Evolutionary conservation across 2,888 invertebrate genomes (phyloP), one percentile per base, ranked within the genome.

Genomic region (Phaonia tiefii): DNA sequence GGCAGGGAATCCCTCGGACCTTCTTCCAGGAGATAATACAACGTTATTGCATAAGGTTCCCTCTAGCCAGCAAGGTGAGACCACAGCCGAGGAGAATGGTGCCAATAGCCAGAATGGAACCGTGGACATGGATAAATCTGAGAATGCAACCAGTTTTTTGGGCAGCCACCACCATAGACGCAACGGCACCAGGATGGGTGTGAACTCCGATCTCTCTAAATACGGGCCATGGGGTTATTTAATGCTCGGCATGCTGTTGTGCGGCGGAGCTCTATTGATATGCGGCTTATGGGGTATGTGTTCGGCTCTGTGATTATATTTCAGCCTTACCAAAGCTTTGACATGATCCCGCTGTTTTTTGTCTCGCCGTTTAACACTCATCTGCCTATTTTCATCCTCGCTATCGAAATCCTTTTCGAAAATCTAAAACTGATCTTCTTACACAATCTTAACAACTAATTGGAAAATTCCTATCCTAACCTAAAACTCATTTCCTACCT

Each of bases 171-270:
- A 87, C 72, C 86, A 86, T 13, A 85, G 88, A 1, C 88, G 89
- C 66, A 90, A 89, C 75, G 87, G 88, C 10, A 89, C 90, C 20
- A 86, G 88, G n/a, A 75, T 87, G n/a, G 90, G 91, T 1, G 86
- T 92, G 13, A 91, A 92, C 11, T 93, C 93, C 8, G 94, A 94
- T 56, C 89, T 95, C 82, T 93, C 93, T 78, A 94, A 94, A 72
- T 95, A 95, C 88, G 95, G 95, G 0, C 94, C 95, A 0, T 95
- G 95, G 95, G 94, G 94, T 84, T 95, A 95, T 87, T 91, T 95
- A 44, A 94, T 95, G 89, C 92, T 95, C 71, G 94, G 94, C 67
- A 94, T 94, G 93, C 90, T 95, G 46, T 92, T 94, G 83, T 94
- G 94, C 87, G 94, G 94, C 22, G 93, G 93, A 11, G 93, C 94